Evolutionary conservation across 2,888 invertebrate species (phyloP).

Genomic region (Resseliella maxima): DNA sequence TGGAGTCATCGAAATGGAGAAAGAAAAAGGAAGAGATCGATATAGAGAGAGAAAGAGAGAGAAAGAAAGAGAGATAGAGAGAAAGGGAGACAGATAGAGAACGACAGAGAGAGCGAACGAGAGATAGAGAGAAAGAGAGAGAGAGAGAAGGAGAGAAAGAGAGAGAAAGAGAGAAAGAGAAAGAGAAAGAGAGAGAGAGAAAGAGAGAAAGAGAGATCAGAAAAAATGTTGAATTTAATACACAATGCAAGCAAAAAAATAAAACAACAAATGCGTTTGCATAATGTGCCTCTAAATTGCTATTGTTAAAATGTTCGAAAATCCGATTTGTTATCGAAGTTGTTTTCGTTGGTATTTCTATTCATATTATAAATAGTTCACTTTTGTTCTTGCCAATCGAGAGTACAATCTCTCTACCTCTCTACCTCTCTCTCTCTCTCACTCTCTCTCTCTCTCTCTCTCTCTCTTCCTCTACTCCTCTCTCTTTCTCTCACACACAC

Average conservation of each 20-base stretch:
- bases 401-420: not conserved
- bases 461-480: not conserved
- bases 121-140: no score
- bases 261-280: slow-evolving; percentile 27
- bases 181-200: no score
- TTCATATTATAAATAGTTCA: not conserved
- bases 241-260: not conserved
- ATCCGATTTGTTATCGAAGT: slow-evolving; percentile 30
- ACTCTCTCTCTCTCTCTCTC: not conserved
- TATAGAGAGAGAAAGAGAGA: no score
- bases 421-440: no score
- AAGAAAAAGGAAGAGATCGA: no score
- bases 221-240: not conserved
- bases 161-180: no score
- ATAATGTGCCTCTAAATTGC: not conserved
- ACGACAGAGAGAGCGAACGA: no score
- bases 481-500: not conserved
- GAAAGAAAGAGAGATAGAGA: no score
- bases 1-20: no score
- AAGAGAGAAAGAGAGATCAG: no score
- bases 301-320: not conserved
- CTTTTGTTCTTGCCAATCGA: not conserved
- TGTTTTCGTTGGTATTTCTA: not conserved
- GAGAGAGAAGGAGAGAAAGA: no score
- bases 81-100: no score